Evolutionary conservation across 2,797 vertebrate species (phyloP).

Genomic region (Gymnoscopelus microlampas): DNA sequence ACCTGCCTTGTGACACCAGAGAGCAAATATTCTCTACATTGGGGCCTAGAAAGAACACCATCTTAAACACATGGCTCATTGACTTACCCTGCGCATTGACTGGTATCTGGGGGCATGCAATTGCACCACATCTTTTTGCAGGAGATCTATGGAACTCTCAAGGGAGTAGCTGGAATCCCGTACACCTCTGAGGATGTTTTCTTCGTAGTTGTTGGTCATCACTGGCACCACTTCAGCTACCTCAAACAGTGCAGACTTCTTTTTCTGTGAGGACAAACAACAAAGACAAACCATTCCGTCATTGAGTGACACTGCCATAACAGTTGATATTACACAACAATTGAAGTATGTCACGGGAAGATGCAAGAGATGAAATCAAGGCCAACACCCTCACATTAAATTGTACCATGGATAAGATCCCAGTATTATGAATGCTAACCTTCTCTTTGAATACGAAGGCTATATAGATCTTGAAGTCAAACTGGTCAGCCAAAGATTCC

Average conservation of each 20-base stretch:
- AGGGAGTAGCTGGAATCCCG: constrained; percentile 97
- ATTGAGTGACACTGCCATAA: background rate
- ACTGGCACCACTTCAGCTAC: constrained; percentile 99
- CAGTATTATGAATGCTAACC: constrained; percentile 79
- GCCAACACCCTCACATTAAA: too few species aligned
- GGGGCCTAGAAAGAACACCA: too few species aligned
- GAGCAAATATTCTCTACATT: too few species aligned
- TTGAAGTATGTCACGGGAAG: background rate
- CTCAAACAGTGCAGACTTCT: constrained; percentile 99
- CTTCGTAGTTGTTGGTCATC: constrained; percentile 99
- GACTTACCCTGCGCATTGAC: constrained; percentile 97
- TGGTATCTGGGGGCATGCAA: constrained; percentile 98
- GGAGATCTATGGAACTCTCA: constrained; percentile 98
- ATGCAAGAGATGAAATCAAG: too few species aligned
- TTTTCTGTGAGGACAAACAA: constrained; percentile 83
- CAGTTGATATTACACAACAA: background rate
- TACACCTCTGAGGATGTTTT: constrained; percentile 98
- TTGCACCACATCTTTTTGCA: constrained; percentile 99
- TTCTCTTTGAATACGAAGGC: constrained; percentile 99
- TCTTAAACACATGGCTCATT: background rate
- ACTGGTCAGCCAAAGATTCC: constrained; percentile 99
- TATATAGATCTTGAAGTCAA: constrained; percentile 99
- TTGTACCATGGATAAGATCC: background rate
- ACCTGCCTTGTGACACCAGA: too few species aligned
- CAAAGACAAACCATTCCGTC: background rate